A percentile compares a stretch with the other conserved stretches of the same genome.
Conservation (phyloP, 2,113 vertebrate genomes). For the Beaufortia kweichowensis region DNA sequence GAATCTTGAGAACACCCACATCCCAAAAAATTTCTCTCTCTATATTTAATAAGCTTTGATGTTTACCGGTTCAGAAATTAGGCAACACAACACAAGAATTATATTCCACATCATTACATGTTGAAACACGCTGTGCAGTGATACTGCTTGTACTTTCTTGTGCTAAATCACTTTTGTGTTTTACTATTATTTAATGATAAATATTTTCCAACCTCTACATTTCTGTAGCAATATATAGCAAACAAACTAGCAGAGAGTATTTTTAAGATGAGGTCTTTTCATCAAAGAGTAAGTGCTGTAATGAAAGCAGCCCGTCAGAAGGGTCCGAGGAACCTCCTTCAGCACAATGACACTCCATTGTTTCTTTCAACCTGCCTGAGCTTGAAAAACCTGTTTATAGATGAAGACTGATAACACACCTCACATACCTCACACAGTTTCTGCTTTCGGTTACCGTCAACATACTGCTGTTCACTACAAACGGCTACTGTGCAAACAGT, state of each 20-base stretch:
- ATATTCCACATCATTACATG: no score
- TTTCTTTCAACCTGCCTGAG: slow-evolving; percentile 26
- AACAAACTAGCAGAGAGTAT: not conserved
- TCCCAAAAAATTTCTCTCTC: no score
- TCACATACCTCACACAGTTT: slow-evolving; percentile 29
- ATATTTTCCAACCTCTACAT: not conserved
- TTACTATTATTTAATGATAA: not conserved
- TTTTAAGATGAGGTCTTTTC: not conserved
- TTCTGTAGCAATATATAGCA: not conserved
- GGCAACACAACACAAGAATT: no score
- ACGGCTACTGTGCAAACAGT: not conserved
- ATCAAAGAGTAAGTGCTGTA: not conserved
- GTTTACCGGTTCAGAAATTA: no score
- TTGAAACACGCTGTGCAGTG: not conserved
- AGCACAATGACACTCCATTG: slow-evolving; percentile 21
- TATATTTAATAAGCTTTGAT: no score
- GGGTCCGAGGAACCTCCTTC: not conserved
- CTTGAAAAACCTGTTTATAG: slow-evolving; percentile 53
- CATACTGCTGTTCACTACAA: not conserved
- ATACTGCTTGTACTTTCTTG: not conserved
- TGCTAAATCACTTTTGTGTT: no score
- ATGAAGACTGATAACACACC: slow-evolving; percentile 26
- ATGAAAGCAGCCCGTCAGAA: not conserved
- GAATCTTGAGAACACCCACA: no score
- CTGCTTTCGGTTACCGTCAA: not conserved